phyloP scores from a whole-genome alignment of 35 echinoderm and acorn worm genomes.

The Lytechinus pictus region DNA sequence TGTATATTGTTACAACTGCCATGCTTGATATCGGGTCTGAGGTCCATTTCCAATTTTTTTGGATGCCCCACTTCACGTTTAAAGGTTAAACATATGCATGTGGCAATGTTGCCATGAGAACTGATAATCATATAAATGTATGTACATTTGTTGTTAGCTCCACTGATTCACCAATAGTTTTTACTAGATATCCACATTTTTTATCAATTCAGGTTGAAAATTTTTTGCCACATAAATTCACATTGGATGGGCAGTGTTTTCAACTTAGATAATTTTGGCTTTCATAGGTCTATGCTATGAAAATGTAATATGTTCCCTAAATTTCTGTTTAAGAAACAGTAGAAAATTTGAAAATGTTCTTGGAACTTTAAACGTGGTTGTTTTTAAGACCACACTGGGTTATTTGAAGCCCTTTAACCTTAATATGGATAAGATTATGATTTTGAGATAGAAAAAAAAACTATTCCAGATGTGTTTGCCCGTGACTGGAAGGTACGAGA shows the following conservation, averaged over 20 bases:
- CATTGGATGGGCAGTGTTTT: not conserved
- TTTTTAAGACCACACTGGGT: not conserved
- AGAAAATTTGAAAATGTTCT: not conserved
- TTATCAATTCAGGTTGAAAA: not conserved
- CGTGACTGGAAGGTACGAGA: not conserved
- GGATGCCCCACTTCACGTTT: not conserved
- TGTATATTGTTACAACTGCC: not conserved
- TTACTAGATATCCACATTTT: not conserved
- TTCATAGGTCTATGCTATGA: no score
- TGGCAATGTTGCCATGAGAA: not conserved
- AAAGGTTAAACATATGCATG: constrained; percentile 5
- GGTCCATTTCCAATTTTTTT: not conserved
- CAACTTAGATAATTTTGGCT: not conserved
- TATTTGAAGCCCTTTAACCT: not conserved
- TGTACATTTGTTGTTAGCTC: not conserved
- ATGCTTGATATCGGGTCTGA: not conserved
- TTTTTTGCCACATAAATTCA: not conserved
- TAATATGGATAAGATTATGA: constrained; percentile 7
- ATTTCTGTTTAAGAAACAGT: not conserved
- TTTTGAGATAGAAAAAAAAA: not conserved
- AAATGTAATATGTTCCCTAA: no score
- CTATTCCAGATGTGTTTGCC: constrained; percentile 43
- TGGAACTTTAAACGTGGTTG: not conserved
- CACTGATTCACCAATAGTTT: not conserved
- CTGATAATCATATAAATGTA: not conserved